These are phyloP conservation scores for Nipponacmea schrenckii DNA, from an alignment of 2,888 invertebrate species.

Conservation along the genomic window DNA sequence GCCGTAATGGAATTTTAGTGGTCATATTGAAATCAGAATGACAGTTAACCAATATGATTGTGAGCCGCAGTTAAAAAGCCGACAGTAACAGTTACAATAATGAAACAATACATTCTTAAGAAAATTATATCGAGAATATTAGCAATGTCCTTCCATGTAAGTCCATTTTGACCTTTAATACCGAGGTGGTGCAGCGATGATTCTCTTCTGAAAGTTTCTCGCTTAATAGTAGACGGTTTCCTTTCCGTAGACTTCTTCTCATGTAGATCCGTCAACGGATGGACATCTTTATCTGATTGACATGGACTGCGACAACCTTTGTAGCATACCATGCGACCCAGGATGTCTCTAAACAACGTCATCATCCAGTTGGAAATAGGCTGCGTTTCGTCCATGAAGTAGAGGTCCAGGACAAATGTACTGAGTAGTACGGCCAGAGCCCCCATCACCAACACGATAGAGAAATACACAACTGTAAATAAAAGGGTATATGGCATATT, in stretches of 20 bases:
- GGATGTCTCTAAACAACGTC: background rate
- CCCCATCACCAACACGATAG: constrained; percentile 5
- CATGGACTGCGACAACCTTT: constrained; percentile 1
- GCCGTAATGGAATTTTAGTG: no score
- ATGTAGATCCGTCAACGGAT: no score
- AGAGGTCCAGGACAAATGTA: constrained; percentile 10
- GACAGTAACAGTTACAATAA: constrained; percentile 7
- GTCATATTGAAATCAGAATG: no score
- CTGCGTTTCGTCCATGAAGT: constrained; percentile 12
- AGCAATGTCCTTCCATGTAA: constrained; percentile 14
- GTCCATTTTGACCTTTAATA: no score
- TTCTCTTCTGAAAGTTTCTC: no score
- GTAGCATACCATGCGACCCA: constrained; percentile 12
- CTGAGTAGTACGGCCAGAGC: constrained; percentile 15
- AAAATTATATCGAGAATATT: constrained; percentile 10
- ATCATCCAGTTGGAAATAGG: background rate
- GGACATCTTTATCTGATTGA: no score
- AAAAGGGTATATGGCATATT: background rate
- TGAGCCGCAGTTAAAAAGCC: constrained; percentile 1
- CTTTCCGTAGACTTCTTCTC: no score
- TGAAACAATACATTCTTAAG: constrained; percentile 4
- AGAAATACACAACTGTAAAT: constrained; percentile 17
- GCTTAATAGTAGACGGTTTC: no score
- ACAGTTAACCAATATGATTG: no score
- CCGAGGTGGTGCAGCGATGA: no score